A percentile compares a stretch with the other conserved stretches of the same genome.
These are phyloP conservation scores for Drosophila hawaiiensis DNA, from an alignment of 2,888 invertebrate genomes.

Conservation along the genomic window DNA sequence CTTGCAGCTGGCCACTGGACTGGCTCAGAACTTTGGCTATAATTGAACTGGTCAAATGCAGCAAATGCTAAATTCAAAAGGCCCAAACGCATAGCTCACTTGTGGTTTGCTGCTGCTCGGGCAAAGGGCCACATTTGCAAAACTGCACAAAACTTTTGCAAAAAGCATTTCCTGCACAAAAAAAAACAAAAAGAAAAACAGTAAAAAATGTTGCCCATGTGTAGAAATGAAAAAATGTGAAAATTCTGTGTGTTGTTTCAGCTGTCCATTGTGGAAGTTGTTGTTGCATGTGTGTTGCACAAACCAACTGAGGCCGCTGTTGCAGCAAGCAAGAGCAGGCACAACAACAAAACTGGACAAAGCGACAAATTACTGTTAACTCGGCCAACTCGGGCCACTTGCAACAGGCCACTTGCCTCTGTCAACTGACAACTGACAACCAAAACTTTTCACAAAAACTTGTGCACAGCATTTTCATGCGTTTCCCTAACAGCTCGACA, in stretches of 20 bases:
- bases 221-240: constrained; percentile 5
- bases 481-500: constrained; percentile 21
- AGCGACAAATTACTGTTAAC: constrained; percentile 77
- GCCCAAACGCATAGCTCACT: constrained; percentile 26
- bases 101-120: constrained; percentile 13
- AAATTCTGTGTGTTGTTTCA: constrained; percentile 27
- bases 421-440: constrained; percentile 16
- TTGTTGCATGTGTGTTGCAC: constrained; percentile 31
- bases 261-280: constrained; percentile 5
- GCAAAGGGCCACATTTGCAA: constrained; percentile 37
- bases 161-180: constrained; percentile 39
- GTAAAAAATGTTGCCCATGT: neutral
- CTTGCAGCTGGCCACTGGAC: constrained; percentile 15
- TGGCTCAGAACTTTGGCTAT: constrained; percentile 31
- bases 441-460: constrained; percentile 34
- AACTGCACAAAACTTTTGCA: constrained; percentile 42
- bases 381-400: constrained; percentile 35
- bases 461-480: constrained; percentile 38
- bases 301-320: constrained; percentile 37
- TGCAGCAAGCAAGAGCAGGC: constrained; percentile 45
- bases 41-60: constrained; percentile 57
- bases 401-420: constrained; percentile 12
- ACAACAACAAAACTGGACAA: constrained; percentile 59
- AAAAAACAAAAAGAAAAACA: neutral
- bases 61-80: constrained; percentile 36